A percentile compares a stretch with the other conserved stretches of the same genome.
Evolutionary conservation across 2,797 vertebrate species (phyloP).

Genomic region (Loriculus beryllinus): DNA sequence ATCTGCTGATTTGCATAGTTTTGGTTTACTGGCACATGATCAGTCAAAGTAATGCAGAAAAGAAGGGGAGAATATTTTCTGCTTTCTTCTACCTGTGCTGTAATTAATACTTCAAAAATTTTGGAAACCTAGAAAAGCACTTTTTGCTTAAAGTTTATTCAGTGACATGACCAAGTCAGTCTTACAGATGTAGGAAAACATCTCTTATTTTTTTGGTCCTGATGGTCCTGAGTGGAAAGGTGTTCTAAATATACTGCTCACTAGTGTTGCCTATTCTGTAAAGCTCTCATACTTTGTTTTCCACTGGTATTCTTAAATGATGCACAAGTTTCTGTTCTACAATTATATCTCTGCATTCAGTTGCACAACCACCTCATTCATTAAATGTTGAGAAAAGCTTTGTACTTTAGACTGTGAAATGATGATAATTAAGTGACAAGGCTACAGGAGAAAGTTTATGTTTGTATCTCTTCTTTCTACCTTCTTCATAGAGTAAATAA

Average conservation of each 20-base stretch:
- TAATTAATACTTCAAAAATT: background rate
- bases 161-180: background rate
- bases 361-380: background rate
- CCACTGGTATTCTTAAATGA: background rate
- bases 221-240: background rate
- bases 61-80: background rate
- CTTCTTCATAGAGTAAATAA: constrained; percentile 20
- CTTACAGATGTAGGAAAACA: background rate
- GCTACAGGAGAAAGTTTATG: background rate
- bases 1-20: background rate
- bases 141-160: too few species aligned
- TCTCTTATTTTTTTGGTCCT: background rate
- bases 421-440: background rate
- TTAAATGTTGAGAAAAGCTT: background rate
- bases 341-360: background rate
- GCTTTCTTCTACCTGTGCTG: background rate
- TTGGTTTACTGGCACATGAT: background rate
- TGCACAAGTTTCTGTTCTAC: background rate
- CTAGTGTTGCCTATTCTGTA: background rate
- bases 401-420: constrained; percentile 9
- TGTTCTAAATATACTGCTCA: background rate
- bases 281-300: background rate
- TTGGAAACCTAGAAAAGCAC: background rate
- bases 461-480: background rate
- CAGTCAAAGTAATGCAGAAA: background rate